phyloP scores from a whole-genome alignment of 2,797 vertebrate species.

The Cuculus canorus region DNA sequence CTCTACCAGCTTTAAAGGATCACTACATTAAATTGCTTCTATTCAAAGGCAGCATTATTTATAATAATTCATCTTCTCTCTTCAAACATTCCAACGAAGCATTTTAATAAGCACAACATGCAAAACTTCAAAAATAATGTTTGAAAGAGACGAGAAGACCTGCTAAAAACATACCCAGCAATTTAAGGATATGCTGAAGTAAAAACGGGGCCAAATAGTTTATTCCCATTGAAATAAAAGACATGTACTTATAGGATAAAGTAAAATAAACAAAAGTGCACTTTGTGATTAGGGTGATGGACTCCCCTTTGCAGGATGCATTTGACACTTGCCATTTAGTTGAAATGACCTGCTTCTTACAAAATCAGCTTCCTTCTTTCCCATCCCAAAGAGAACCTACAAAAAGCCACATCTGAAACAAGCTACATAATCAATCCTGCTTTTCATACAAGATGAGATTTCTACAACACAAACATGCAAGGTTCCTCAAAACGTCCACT shows the following conservation, averaged over 20 bases:
- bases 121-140: neutral
- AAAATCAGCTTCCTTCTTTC: neutral
- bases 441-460: neutral
- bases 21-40: neutral
- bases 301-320: neutral
- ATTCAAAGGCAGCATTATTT: constrained; percentile 11
- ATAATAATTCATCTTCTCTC: neutral
- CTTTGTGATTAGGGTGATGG: neutral
- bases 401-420: neutral
- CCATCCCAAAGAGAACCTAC: neutral
- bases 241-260: neutral
- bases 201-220: neutral
- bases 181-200: neutral
- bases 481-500: neutral
- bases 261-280: neutral
- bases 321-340: neutral
- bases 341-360: neutral
- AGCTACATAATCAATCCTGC: neutral
- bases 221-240: neutral
- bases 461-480: neutral
- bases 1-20: neutral
- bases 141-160: neutral
- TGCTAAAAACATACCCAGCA: neutral
- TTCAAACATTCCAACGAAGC: neutral
- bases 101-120: neutral